Conservation (phyloP, 2,888 invertebrate species). For the Napeogenes inachia region DNA sequence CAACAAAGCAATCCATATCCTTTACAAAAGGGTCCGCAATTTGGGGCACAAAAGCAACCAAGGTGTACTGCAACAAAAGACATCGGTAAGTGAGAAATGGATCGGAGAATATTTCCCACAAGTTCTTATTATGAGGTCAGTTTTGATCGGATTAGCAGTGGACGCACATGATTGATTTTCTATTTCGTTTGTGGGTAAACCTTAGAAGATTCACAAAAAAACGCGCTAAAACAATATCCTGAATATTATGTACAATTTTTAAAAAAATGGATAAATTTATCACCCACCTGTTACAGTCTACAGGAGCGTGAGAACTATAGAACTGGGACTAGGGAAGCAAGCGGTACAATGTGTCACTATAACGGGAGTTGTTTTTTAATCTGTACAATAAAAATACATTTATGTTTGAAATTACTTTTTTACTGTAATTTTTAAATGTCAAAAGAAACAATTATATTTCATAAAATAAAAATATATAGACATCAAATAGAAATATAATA, state of each 20-base stretch:
- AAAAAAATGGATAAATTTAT: conserved; percentile 12
- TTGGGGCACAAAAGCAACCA: conserved; percentile 54
- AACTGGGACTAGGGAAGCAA: conserved; percentile 33
- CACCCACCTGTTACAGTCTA: conserved; percentile 35
- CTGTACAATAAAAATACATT: too few species aligned
- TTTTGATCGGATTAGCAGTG: conserved; percentile 26
- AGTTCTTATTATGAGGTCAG: conserved; percentile 28
- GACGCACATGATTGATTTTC: conserved; percentile 23
- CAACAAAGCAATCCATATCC: conserved; percentile 46
- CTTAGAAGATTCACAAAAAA: conserved; percentile 10
- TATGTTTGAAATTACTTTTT: too few species aligned
- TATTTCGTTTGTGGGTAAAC: neutral
- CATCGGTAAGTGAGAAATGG: conserved; percentile 54
- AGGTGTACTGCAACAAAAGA: conserved; percentile 58
- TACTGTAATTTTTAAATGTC: too few species aligned
- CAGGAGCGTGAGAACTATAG: conserved; percentile 35
- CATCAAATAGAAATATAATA: too few species aligned
- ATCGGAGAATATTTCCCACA: conserved; percentile 49
- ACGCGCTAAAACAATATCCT: neutral
- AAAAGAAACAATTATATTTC: too few species aligned
- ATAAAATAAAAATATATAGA: too few species aligned
- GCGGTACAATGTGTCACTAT: conserved; percentile 30
- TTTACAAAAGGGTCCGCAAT: conserved; percentile 57
- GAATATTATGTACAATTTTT: neutral
- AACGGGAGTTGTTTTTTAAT: conserved; percentile 19